phyloP scores from a whole-genome alignment of 2,113 vertebrate genomes.

The Oncorhynchus kisutch region DNA sequence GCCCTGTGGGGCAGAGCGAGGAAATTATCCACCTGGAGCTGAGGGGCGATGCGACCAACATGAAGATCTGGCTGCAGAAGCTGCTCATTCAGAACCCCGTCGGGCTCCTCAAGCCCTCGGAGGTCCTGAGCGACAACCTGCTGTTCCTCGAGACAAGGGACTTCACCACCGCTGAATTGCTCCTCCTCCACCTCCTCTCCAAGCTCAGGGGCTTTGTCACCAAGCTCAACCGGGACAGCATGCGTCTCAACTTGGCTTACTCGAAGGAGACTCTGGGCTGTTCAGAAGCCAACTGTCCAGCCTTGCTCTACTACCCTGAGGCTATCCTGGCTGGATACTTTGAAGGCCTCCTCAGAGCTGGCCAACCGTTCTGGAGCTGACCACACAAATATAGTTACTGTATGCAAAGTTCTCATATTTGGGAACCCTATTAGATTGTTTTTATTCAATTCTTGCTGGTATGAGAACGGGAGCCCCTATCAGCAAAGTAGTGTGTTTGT shows the following conservation, averaged over 20 bases:
- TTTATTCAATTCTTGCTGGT: slow-evolving; percentile 63
- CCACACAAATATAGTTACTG: slow-evolving; percentile 84
- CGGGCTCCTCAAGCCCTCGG: slow-evolving; percentile 80
- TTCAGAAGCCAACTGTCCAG: slow-evolving; percentile 79
- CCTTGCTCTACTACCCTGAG: slow-evolving; percentile 84
- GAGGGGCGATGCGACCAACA: slow-evolving; percentile 82
- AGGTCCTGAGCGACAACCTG: slow-evolving; percentile 77
- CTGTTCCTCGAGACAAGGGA: slow-evolving; percentile 75
- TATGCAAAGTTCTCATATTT: slow-evolving; percentile 50
- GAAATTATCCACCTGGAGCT: slow-evolving; percentile 73
- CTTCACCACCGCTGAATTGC: slow-evolving; percentile 80
- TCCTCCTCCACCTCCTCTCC: slow-evolving; percentile 83
- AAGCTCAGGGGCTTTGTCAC: slow-evolving; percentile 88
- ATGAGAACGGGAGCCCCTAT: slow-evolving; percentile 27
- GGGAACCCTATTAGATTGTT: too few species aligned
- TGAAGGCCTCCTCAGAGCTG: slow-evolving; percentile 73
- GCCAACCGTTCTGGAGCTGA: slow-evolving; percentile 84
- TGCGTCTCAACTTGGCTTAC: slow-evolving; percentile 78
- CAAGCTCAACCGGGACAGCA: slow-evolving; percentile 77
- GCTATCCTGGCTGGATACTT: slow-evolving; percentile 81
- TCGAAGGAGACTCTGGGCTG: slow-evolving; percentile 79
- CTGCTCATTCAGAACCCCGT: slow-evolving; percentile 90
- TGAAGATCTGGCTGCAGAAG: slow-evolving; percentile 90
- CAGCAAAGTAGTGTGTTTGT: too few species aligned
- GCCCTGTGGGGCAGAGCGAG: slow-evolving; percentile 79